Base-by-base conservation (phyloP, 2,797 vertebrate genomes). In the Enteromius anoplus region DNA sequence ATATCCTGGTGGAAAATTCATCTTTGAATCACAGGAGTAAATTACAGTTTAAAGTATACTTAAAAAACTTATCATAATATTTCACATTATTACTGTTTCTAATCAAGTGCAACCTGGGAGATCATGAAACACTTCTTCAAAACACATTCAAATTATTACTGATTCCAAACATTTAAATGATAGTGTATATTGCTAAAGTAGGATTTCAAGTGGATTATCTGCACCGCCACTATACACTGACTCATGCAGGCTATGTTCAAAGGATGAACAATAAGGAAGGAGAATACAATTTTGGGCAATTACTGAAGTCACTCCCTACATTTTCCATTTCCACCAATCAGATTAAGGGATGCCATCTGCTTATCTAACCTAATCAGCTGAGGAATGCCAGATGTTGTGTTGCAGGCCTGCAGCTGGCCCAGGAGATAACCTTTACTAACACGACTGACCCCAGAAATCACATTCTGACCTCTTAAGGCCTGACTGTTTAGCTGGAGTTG, bases 351-450 rank as follows among this genome's bases (percentile, higher is more conserved):
- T 77, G 73, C 51, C 81, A 83, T 83, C 81, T 83, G 81, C 65
- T 86, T 84, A 87, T 87, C 85, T 88, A 78, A 84, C 37, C 69
- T 82, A 82, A 87, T 88, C 80, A 81, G 66, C 26, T 72, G 84
- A 87, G 68, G 82, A 86, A 88, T 88, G 86, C 86, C 86, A 87
- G 83, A 88, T 88, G 88, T 81, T 85, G 47, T 23, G 64, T 82
- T 53, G 51, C 75, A 77, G 87, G 83, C 75, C 81, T 77, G 84
- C 87, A 88, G 85, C 85, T 86, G 87, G 55, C 81, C 65, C 42
- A 55, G 11, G 37, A 84, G 87, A 88, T 88, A 88, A 87, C 87
- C 85, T 80, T 87, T 71, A 73, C 78, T 66, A 79, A 84, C 85
- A 83, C 76, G 69, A 78, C 68, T 85, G 85, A 86, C 85, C 85